Evolutionary conservation across 2,888 invertebrate genomes (phyloP), one percentile per base, ranked within the genome.

Genomic region (Ligdia adustata): DNA sequence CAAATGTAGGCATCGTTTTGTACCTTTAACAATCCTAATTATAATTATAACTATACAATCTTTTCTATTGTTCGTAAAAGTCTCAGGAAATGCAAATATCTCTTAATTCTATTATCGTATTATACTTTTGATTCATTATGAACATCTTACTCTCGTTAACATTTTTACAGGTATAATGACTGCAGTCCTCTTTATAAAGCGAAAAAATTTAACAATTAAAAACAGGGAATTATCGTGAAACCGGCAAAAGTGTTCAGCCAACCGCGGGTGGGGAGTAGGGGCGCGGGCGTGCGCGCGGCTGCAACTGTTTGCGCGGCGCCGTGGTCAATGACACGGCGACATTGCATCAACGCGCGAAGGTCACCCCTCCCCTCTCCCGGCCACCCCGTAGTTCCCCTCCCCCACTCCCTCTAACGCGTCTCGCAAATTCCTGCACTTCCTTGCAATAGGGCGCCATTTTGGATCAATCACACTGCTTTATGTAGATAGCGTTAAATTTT

Each of bases 301-400:
- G 64, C 60, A 60, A 60, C 60, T 60, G 60, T 60, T 60, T 60
- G 60, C 57, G 56, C 58, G 58, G n/a, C 58, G 57, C 57, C 52
- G 51, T 60, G 60, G 60, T 60, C 89, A 90, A 90, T 90, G 89
- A 89, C 89, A 88, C 81, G 78, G 86, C 87, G 89, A 89, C 89
- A 87, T 88, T 88, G 89, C 60, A 60, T 60, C 60, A 60, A 60
- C 57, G 60, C 60, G 60, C 60, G 60, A 60, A 60, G 60, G 66
- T 59, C 67, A 65, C 63, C 55, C 57, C 49, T 29, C 41, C 42
- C 72, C 69, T 62, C 64, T 70, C 64, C 63, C 75, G 64, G 70
- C 69, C 75, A 51, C 59, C 54, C 60, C 62, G 59, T 66, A 6
- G 51, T 55, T 52, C 55, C 55, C 55, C 55, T 56, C 63, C 51